These are phyloP conservation scores for Gopherus evgoodei DNA, from an alignment of 2,113 vertebrate species.

Conservation along the genomic window DNA sequence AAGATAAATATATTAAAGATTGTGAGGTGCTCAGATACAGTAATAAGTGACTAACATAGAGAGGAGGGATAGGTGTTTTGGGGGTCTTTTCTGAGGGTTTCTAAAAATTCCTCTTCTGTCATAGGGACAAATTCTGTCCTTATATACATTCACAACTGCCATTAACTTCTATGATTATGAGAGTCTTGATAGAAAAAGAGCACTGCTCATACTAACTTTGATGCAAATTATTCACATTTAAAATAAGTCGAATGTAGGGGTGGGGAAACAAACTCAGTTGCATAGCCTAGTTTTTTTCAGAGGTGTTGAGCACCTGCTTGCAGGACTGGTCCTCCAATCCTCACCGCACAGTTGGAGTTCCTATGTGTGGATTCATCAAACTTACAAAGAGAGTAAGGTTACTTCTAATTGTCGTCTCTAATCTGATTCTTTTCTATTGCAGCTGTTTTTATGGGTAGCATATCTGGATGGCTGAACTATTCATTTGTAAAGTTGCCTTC, in stretches of 20 bases:
- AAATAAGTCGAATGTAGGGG: conserved; percentile 13
- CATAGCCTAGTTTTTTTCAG: conserved; percentile 22
- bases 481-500: background rate
- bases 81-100: background rate
- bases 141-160: conserved; percentile 3
- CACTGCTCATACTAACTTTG: conserved; percentile 13
- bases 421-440: background rate
- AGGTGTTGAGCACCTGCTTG: background rate
- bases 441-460: background rate
- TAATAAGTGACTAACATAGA: background rate
- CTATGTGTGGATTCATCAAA: background rate
- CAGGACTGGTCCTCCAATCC: background rate
- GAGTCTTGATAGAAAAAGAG: background rate
- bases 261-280: background rate
- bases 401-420: background rate
- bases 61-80: background rate
- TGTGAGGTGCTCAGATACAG: background rate
- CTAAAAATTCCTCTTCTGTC: conserved; percentile 9
- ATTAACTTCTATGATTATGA: conserved; percentile 6
- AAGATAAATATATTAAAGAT: background rate
- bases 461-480: background rate
- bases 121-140: conserved; percentile 25
- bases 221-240: conserved; percentile 27
- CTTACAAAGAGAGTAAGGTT: background rate
- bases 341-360: background rate